Percentiles rank a stretch among this genome's conserved stretches.
Conservation (phyloP, 1,140 invertebrate species). For the Lysiphlebus fabarum region DNA sequence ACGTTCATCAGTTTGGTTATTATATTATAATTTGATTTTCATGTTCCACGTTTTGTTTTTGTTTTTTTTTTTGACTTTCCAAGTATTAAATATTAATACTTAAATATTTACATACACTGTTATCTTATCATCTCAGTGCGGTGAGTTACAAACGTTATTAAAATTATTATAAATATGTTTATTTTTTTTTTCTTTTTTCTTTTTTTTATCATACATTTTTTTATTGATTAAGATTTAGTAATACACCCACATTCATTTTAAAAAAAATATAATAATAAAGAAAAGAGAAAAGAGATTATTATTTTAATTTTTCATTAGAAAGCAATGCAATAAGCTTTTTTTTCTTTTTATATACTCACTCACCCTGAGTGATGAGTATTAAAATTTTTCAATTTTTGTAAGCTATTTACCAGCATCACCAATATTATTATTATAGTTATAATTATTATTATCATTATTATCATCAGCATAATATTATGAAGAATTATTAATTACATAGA, state of each 20-base stretch:
- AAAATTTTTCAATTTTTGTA: background rate
- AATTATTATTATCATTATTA: conserved; percentile 16
- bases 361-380: background rate
- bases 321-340: too few species aligned
- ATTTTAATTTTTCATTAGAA: too few species aligned
- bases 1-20: conserved; percentile 33
- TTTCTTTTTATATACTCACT: background rate
- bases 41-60: conserved; percentile 26
- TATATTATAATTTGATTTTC: conserved; percentile 33
- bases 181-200: conserved; percentile 38
- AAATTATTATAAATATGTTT: conserved; percentile 55
- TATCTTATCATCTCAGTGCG: conserved; percentile 26
- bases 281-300: background rate
- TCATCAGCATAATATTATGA: background rate
- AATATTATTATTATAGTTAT: conserved; percentile 2
- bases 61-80: conserved; percentile 27
- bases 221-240: conserved; percentile 32
- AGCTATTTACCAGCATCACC: conserved; percentile 15
- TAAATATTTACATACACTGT: conserved; percentile 48
- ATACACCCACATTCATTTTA: conserved; percentile 21
- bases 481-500: background rate
- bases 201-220: conserved; percentile 25
- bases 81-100: conserved; percentile 29
- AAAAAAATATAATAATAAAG: conserved; percentile 17
- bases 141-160: conserved; percentile 54